phyloP scores from a whole-genome alignment of 92 coral and sea anemone genomes.

The Palythoa grandis region DNA sequence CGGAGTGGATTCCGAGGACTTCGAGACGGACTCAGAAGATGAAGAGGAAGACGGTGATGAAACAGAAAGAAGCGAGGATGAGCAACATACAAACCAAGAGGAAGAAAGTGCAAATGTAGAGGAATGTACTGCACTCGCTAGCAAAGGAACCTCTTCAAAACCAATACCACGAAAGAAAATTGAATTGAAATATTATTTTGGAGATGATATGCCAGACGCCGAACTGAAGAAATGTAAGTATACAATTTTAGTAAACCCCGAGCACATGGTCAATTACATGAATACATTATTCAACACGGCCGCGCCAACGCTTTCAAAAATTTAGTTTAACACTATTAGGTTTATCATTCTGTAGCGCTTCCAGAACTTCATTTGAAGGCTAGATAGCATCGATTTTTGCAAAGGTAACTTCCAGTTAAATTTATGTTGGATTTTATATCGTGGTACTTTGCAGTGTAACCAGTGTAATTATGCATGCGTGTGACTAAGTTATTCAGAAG shows the following conservation, averaged over 20 bases:
- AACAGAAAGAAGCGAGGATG: slow-evolving; percentile 81
- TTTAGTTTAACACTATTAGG: not conserved
- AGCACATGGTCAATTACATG: slow-evolving; percentile 83
- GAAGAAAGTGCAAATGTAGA: slow-evolving; percentile 40
- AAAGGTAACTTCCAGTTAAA: not conserved
- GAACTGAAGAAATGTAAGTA: slow-evolving; percentile 93
- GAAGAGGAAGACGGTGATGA: slow-evolving; percentile 76
- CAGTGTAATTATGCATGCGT: slow-evolving; percentile 31
- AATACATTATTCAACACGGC: slow-evolving; percentile 62
- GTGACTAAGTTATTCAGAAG: not conserved
- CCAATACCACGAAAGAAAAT: slow-evolving; percentile 89
- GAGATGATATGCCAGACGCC: slow-evolving; percentile 95
- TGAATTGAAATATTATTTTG: slow-evolving; percentile 95
- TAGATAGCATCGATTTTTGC: not conserved
- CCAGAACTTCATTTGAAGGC: not conserved
- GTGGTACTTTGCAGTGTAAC: slow-evolving; percentile 10
- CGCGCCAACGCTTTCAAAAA: slow-evolving; percentile 6
- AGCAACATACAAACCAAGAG: slow-evolving; percentile 44
- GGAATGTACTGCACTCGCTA: slow-evolving; percentile 33
- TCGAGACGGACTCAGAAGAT: slow-evolving; percentile 77
- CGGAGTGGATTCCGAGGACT: slow-evolving; percentile 90
- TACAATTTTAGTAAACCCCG: not conserved
- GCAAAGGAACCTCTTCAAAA: slow-evolving; percentile 73
- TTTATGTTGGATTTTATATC: not conserved
- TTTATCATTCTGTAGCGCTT: not conserved